Evolutionary conservation across 2,888 invertebrate genomes (phyloP), one percentile per base, ranked within the genome.

Genomic region (Zhengitettix transpicula): DNA sequence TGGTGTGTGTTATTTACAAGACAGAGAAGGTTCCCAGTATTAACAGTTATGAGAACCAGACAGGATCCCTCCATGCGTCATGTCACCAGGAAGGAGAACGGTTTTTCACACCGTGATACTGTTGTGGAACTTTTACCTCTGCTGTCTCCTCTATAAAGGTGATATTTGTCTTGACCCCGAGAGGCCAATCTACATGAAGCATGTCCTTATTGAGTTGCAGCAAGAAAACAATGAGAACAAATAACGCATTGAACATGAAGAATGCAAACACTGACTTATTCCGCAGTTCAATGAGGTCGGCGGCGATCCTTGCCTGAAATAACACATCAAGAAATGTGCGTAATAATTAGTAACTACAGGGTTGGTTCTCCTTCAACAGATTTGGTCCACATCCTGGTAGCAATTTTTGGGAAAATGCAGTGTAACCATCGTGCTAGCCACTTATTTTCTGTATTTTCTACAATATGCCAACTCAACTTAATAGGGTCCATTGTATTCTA

Each of bases 201-300:
- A 91, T 90, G 81, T 95, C 93, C 85, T 96, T 96, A 81, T 97
- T 95, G 78, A 97, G 84, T 85, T 98, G 97, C 75, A 99, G 88
- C 77, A 98, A 88, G 80, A 98, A 93, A 73, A 98, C 95, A 78
- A 96, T 91, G 80, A 98, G 86, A 75, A 97, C 93, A 85, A 97
- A 98, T 74, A 98, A 85, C 76, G 96, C 92, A 85, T 98, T 99
- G 83, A 97, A 89, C 96, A 98, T 97, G 81, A 97, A 89, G 85
- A 97, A 96, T 74, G 91, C 92, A 78, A 95, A 94, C 72, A 94
- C 93, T 71, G 92, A 91, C 77, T 95, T 94, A 84, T 97, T 97
- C 73, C 97, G 83, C 73, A 97, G 85, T 74, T 95, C 95, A 74
- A 90, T 83, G 76, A 98, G 82, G 77, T 95, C 94, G 71, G 80